phyloP scores from a whole-genome alignment of 2,113 vertebrate genomes.

The Shinisaurus crocodilurus region DNA sequence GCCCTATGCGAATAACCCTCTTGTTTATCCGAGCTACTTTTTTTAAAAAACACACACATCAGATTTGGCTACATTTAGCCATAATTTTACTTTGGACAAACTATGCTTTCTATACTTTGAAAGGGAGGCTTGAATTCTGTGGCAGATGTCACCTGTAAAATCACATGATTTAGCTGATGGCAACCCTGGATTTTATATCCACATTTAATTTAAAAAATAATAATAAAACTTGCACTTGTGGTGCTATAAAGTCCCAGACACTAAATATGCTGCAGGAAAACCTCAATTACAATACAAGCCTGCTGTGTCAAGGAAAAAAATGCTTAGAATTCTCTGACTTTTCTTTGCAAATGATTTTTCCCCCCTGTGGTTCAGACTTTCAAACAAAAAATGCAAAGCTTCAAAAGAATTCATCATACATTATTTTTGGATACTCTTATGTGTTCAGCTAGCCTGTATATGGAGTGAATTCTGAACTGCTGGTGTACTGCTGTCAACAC shows the following conservation, averaged over 20 bases:
- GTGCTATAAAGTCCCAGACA: constrained; percentile 43
- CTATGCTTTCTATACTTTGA: neutral
- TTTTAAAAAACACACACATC: too few relatives aligned
- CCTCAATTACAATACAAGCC: constrained; percentile 28
- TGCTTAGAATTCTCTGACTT: constrained; percentile 47
- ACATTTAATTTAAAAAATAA: constrained; percentile 19
- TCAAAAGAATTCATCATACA: constrained; percentile 40
- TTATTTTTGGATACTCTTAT: constrained; percentile 53
- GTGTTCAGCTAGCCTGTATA: constrained; percentile 31
- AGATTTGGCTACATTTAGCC: too few relatives aligned
- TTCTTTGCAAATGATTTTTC: constrained; percentile 46
- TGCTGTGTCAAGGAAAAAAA: constrained; percentile 39
- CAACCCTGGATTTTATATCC: constrained; percentile 18
- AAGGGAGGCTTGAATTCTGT: neutral
- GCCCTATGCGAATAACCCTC: too few relatives aligned
- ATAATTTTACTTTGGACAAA: neutral
- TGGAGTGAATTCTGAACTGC: constrained; percentile 33
- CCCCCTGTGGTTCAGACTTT: constrained; percentile 44
- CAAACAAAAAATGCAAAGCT: constrained; percentile 36
- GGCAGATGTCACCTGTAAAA: constrained; percentile 6
- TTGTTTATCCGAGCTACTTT: too few relatives aligned
- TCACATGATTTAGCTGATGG: constrained; percentile 25
- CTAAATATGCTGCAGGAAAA: constrained; percentile 51
- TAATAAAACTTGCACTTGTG: constrained; percentile 19
- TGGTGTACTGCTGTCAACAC: constrained; percentile 46